Percentiles rank a stretch among this genome's conserved stretches.
phyloP scores from a whole-genome alignment of 37 sponge, comb jelly and placozoan species.

The Dysidea cf. avara region DNA sequence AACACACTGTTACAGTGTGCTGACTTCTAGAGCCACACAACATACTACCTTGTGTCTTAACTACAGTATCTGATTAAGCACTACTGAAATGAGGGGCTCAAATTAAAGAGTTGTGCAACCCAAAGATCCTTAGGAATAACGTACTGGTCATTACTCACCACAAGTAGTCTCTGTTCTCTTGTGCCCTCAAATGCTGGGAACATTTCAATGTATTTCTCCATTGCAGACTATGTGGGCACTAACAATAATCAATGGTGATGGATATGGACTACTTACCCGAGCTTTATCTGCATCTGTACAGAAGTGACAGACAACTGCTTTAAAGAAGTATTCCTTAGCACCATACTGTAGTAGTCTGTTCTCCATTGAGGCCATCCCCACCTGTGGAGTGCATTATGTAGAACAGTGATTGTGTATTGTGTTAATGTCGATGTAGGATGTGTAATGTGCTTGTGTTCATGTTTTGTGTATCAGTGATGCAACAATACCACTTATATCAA shows the following conservation, averaged over 20 bases:
- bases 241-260: background rate
- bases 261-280: conserved; percentile 24
- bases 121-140: background rate
- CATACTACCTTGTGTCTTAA: too few species aligned
- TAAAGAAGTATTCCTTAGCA: conserved; percentile 96
- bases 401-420: background rate
- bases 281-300: conserved; percentile 55
- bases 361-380: conserved; percentile 62
- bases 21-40: too few species aligned
- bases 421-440: background rate
- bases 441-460: background rate
- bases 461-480: background rate
- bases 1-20: too few species aligned
- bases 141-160: conserved; percentile 24
- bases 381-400: conserved; percentile 19
- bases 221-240: conserved; percentile 29
- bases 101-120: too few species aligned
- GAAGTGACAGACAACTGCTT: conserved; percentile 81
- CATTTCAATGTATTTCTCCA: conserved; percentile 38
- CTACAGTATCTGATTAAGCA: too few species aligned
- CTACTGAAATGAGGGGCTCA: too few species aligned
- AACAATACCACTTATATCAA: background rate
- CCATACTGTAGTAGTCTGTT: conserved; percentile 84
- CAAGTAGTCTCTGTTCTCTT: conserved; percentile 84
- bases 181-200: conserved; percentile 85